Conservation (phyloP, 2,888 invertebrate genomes). For the Microchrysa polita region DNA sequence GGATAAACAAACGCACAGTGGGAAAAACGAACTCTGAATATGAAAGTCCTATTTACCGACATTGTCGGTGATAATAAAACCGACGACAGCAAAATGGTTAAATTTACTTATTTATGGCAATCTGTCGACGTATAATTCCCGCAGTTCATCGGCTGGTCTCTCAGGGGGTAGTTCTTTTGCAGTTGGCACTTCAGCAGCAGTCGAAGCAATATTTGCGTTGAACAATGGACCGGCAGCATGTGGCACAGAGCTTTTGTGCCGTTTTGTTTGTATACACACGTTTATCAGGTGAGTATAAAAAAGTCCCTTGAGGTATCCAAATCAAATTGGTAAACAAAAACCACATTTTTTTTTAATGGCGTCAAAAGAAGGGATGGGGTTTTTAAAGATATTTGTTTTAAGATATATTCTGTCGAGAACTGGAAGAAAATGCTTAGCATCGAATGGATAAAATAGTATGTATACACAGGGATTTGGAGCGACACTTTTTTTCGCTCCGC, state of each 20-base stretch:
- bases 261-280: constrained; percentile 1
- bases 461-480: no score
- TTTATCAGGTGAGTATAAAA: constrained; percentile 1
- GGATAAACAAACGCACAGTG: not conserved
- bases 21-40: constrained; percentile 24
- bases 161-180: constrained; percentile 36
- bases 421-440: no score
- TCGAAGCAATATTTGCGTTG: constrained; percentile 21
- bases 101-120: constrained; percentile 44
- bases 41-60: constrained; percentile 29
- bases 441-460: no score
- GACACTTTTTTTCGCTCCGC: no score
- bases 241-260: not conserved
- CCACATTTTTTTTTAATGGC: not conserved
- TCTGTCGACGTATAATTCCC: constrained; percentile 33
- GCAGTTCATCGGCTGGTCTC: constrained; percentile 41
- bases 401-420: no score
- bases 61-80: constrained; percentile 37
- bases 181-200: constrained; percentile 23
- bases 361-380: not conserved
- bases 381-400: no score
- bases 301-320: constrained; percentile 18
- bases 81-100: constrained; percentile 38
- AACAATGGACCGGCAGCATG: not conserved
- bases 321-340: constrained; percentile 26